Evolutionary conservation across 1,140 invertebrate genomes (phyloP), one percentile per base, ranked within the genome.

Genomic region (Meteorus sp.): DNA sequence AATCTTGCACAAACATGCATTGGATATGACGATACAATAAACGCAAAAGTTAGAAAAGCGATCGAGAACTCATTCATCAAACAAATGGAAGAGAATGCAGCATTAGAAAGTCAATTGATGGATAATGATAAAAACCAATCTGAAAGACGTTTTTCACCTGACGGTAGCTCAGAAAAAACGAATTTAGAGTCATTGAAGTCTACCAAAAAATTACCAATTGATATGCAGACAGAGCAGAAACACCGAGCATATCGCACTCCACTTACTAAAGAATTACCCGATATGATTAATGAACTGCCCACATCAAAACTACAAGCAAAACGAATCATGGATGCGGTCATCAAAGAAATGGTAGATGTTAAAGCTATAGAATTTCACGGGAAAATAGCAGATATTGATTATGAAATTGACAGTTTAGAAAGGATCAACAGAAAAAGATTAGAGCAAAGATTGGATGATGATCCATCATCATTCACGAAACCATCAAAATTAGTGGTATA

Each of bases 381-480:
- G 17, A 54, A 69, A 55, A 11, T 57, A 17, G 22, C 22, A 0
- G 67, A 65, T 55, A 25, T 74, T 41, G 63, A 89, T 55, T 92
- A 90, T 63, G 90, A 93, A 67, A 86, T 88, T 1, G 90, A 93
- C 62, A 93, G 91, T 73, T 76, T 92, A 48, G 90, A 93, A 75
- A 82, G 88, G 61, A 74, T 81, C 1, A 84, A 81, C n/a, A 56
- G 35, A 17, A 41, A 23, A 8, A 43, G 47, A 35, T 13, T 27
- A 2, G 29, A 63, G 2, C 19, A 44, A 44, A 19, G 5, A 39
- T n/a, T n/a, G n/a, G n/a, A n/a, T n/a, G n/a, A n/a, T n/a, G n/a
- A n/a, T n/a, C n/a, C n/a, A 11, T 4, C 27, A 5, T 29, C 27
- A 5, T 4, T 29, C 9, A 4, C 27, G 4, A 29, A 5, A 29